Evolutionary conservation across 2,113 vertebrate genomes (phyloP), one percentile per base, ranked within the genome.

Genomic region (Pelobates fuscus): DNA sequence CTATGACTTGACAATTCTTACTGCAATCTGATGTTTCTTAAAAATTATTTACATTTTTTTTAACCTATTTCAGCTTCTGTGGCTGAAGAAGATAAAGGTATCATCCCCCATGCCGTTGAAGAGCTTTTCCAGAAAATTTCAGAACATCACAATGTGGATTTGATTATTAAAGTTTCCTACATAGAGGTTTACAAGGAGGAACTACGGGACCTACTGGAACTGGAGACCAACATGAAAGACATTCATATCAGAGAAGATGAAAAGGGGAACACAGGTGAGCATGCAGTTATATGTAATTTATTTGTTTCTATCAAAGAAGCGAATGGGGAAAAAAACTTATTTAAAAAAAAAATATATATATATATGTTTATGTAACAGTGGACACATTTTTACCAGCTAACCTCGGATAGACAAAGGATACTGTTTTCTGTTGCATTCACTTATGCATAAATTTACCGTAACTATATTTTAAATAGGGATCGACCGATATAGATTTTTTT

Each of bases 131-230:
- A 84, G 32, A 83, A 77, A 76, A 89, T 96, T 82, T 89, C 76
- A 60, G 87, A 94, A 82, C 92, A 89, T 80, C 43, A 11, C 67
- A 84, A 82, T 62, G 78, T 67, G 70, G 84, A 92, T 26, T 90
- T 88, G 81, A 76, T 8, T 5, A 83, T 97, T 69, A 91, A 87
- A 80, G 88, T 95, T 12, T 96, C 95, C 0, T 98, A 96, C 6
- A 86, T 98, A 81, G 95, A 98, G 83, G 89, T 97, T 20, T 95
- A 98, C 81, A 94, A 82, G 75, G 95, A 98, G 84, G 93, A 95
- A 58, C 89, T 98, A 44, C 73, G 91, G 79, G 96, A 98, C 82
- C 88, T 98, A 55, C 78, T 98, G 80, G 93, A 98, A 79, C 78
- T 90, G 71, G 89, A 94, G 69, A 93, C 88, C 1, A 84, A 83